Percentiles rank a stretch among this genome's conserved stretches.
Conservation (phyloP, 1,140 invertebrate species). For the Lethrus apterus region DNA sequence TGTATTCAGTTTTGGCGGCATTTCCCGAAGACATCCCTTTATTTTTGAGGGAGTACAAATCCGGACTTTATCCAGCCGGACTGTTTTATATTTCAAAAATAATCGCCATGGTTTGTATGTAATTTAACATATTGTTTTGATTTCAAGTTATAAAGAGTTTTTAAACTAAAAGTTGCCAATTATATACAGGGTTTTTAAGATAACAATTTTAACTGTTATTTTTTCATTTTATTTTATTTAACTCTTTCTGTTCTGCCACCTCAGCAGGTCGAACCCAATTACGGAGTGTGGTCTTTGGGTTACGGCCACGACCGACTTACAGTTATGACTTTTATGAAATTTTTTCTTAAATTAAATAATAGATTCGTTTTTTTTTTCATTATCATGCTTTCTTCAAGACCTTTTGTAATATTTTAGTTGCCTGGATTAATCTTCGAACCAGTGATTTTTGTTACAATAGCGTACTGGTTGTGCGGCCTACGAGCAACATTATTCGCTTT, state of each 20-base stretch:
- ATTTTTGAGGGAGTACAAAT: slow-evolving; percentile 67
- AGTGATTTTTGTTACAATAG: slow-evolving; percentile 63
- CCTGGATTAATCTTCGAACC: slow-evolving; percentile 73
- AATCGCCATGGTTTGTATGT: slow-evolving; percentile 71
- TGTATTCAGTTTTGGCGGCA: slow-evolving; percentile 72
- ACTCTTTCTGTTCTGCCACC: no score
- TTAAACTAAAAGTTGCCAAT: not conserved
- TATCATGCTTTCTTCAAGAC: slow-evolving; percentile 1
- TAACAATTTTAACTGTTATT: not conserved
- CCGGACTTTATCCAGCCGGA: slow-evolving; percentile 64
- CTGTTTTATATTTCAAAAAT: slow-evolving; percentile 71
- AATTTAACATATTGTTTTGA: slow-evolving; percentile 33
- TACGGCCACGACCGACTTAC: no score
- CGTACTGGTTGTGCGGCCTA: slow-evolving; percentile 73
- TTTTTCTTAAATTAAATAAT: no score
- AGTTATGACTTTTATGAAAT: no score
- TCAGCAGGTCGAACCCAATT: no score
- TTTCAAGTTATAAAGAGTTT: not conserved
- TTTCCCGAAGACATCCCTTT: slow-evolving; percentile 74
- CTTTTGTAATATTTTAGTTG: slow-evolving; percentile 54
- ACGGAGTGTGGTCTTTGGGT: no score
- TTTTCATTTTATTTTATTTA: no score
- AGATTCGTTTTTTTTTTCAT: not conserved
- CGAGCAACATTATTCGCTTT: slow-evolving; percentile 58
- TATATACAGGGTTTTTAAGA: not conserved